Base-by-base conservation (phyloP, 2,113 vertebrate genomes). In the Okapia johnstoni region DNA sequence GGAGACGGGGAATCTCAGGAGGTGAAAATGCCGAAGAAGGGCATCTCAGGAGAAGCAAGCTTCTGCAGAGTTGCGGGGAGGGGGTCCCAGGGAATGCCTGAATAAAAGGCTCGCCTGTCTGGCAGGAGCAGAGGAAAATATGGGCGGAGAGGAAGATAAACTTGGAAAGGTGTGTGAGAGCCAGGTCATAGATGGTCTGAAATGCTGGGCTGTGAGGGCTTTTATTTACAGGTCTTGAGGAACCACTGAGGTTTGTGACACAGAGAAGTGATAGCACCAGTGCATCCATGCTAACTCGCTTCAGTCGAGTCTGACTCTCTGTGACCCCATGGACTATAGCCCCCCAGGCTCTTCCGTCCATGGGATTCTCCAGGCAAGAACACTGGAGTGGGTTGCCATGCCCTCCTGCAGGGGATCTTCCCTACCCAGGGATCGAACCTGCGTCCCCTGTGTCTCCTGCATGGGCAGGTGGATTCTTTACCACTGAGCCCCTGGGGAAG, bases 221-320 rank as follows among this genome's bases (percentile, higher is more conserved):
- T 94, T 92, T 23, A 11, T 94, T 33, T 43, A n/a, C 16, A 46
- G 48, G 30, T n/a, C 48, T 3, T 2, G 54, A 90, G 33, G 26
- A 93, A 15, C 19, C n/a, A 40, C 36, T 40, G 54, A 43, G 8
- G 50, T 19, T 43, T 52, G 60, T 70, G 93, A 90, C 83, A 4
- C 57, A 33, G 46, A 50, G 55, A 54, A 30, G 58, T 33, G 26
- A 52, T 17, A 33, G 58, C 63, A 54, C 30, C 1, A 1, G n/a
- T 12, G n/a, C 1, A 5, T 36, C n/a, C 10, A 4, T 2, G 66
- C 66, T 3, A 1, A 23, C 2, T 23, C 0, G 2, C 19, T 40
- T 23, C 66, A 23, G 66, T 40, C 19, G 1, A 40, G 66, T 1
- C 66, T 23, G n/a, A 70, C 19, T 40, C 19, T n/a, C 2, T 12